Percentiles rank a stretch among this genome's conserved stretches.
Conservation (phyloP, 2,888 invertebrate species). For the Agrotis ipsilon region DNA sequence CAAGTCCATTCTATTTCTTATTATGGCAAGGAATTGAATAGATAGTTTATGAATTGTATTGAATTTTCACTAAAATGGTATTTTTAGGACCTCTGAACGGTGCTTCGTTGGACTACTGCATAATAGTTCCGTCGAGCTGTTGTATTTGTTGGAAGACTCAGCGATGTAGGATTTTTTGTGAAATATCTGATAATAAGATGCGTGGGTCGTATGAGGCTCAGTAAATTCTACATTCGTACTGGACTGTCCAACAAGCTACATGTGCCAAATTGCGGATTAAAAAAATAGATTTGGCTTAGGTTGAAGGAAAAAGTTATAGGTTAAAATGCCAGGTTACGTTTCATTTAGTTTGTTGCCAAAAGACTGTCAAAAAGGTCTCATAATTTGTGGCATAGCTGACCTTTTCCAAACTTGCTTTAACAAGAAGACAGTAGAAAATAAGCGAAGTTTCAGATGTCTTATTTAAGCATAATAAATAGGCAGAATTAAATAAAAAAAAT, state of each 20-base stretch:
- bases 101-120: too few relatives aligned
- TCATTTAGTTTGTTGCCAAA: constrained; percentile 17
- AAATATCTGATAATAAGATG: background rate
- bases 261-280: constrained; percentile 8
- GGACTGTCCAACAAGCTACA: background rate
- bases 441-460: background rate
- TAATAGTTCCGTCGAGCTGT: too few relatives aligned
- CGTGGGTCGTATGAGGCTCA: background rate
- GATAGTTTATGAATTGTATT: too few relatives aligned
- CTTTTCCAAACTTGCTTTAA: background rate
- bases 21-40: too few relatives aligned
- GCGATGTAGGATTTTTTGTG: too few relatives aligned
- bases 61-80: too few relatives aligned
- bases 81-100: too few relatives aligned
- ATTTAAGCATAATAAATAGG: background rate
- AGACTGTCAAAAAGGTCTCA: background rate
- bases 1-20: too few relatives aligned
- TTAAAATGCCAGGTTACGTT: constrained; percentile 11
- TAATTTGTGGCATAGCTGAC: background rate
- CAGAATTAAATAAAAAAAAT: too few relatives aligned
- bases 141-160: too few relatives aligned
- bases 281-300: constrained; percentile 20
- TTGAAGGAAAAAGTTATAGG: constrained; percentile 6
- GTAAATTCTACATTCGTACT: background rate
- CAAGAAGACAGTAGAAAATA: too few relatives aligned